Conservation (phyloP, 2,888 invertebrate genomes). For the Bombylius major region DNA sequence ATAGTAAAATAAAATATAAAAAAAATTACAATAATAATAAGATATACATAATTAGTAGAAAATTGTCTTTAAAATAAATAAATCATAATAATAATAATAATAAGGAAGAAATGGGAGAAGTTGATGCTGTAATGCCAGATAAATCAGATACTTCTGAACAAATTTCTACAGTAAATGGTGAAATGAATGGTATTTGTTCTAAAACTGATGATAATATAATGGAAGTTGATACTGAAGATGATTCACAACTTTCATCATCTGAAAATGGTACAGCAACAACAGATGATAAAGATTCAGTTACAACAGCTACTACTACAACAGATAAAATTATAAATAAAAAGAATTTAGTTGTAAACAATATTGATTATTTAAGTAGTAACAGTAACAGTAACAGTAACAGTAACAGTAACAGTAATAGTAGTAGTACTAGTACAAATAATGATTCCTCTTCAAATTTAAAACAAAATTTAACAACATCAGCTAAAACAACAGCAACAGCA, state of each 20-base stretch:
- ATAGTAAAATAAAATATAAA: too few species aligned
- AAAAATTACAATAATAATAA: too few species aligned
- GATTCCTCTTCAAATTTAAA: neutral
- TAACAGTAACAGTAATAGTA: neutral
- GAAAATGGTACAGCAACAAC: slow-evolving; percentile 18
- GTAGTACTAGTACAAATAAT: neutral
- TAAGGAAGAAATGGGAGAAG: slow-evolving; percentile 19
- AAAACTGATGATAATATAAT: slow-evolving; percentile 7
- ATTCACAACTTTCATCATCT: slow-evolving; percentile 31
- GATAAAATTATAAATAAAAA: neutral
- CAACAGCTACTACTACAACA: slow-evolving; percentile 5
- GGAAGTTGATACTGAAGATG: slow-evolving; percentile 21
- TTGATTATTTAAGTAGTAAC: neutral
- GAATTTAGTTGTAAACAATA: neutral
- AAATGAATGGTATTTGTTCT: slow-evolving; percentile 21
- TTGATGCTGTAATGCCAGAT: slow-evolving; percentile 21
- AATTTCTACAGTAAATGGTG: slow-evolving; percentile 23
- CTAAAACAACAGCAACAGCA: too few species aligned
- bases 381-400: too few species aligned
- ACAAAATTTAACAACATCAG: neutral
- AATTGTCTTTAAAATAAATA: too few species aligned
- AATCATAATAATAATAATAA: too few species aligned
- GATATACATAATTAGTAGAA: too few species aligned
- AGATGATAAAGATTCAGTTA: slow-evolving; percentile 1
- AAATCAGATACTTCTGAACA: slow-evolving; percentile 17